Evolutionary conservation across 2,797 vertebrate species (phyloP), one percentile per base, ranked within the genome.

Genomic region (Danio kyathit): DNA sequence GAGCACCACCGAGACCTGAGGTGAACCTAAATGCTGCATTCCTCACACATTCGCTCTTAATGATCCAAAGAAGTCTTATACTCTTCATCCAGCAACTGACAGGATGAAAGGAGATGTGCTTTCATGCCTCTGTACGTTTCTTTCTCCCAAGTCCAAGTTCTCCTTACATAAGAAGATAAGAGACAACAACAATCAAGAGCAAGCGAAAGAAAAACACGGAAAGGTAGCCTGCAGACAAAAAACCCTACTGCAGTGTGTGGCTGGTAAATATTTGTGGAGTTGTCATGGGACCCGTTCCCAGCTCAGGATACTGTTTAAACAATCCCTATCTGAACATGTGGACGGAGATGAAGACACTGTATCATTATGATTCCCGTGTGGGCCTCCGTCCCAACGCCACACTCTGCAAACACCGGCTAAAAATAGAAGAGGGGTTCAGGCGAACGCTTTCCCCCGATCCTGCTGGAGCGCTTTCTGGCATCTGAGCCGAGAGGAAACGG

Each of bases 251-350:
- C 89, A 87, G 76, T 60, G 72, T 85, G 85, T 84, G 79, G 86
- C 86, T 80, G 85, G 92, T 95, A 95, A 95, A 95, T 96, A 95
- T 96, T 96, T 94, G 90, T 89, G 82, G 85, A 86, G 94, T 95
- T 93, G 94, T 93, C 94, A 94, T 94, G 94, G 94, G 91, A 94
- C 91, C 94, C 88, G 88, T 91, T 90, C 88, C 85, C 87, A 82
- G 90, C 90, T 90, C 90, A 91, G 91, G 90, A 94, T 91, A 87
- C 92, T 90, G 93, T 92, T 94, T 92, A 94, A 95, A 95, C 94
- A 94, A 92, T 93, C 91, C 90, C 85, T 91, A 93, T 93, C 90
- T 85, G 88, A 90, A 89, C 88, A 88, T 52, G 82, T 41, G 87
- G 87, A 88, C 88, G 85, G 87, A 89, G 89, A 91, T 84, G 86